Evolutionary conservation across 2,888 invertebrate genomes (phyloP).

Genomic region (Leuctra nigra): DNA sequence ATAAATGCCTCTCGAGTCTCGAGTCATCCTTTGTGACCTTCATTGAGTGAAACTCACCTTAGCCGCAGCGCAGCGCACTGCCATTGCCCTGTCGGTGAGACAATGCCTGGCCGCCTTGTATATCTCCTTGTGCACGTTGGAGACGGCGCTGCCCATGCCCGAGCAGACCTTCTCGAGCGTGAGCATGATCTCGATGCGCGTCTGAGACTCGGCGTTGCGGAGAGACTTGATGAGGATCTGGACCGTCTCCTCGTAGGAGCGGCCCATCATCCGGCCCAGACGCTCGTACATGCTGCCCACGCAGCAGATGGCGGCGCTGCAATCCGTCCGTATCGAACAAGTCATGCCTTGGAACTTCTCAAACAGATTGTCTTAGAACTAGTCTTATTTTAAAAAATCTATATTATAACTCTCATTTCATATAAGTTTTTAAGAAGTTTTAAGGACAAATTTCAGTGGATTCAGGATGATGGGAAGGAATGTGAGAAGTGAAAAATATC

Average conservation of each 20-base stretch:
- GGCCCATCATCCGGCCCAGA: conserved; percentile 96
- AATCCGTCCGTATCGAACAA: no score
- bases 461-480: not conserved
- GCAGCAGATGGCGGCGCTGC: conserved; percentile 91
- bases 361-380: no score
- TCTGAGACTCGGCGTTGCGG: conserved; percentile 92
- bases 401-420: not conserved
- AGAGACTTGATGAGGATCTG: conserved; percentile 84
- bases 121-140: conserved; percentile 78
- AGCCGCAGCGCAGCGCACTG: conserved; percentile 90
- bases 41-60: conserved; percentile 46
- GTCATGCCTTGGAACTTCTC: no score
- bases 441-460: no score
- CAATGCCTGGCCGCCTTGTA: conserved; percentile 85
- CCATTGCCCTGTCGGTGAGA: conserved; percentile 84
- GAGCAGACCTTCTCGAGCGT: conserved; percentile 91
- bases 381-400: not conserved
- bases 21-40: no score
- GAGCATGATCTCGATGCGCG: conserved; percentile 93
- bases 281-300: conserved; percentile 97
- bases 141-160: conserved; percentile 92
- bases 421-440: no score
- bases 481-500: no score
- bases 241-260: conserved; percentile 97
- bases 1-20: no score